These are phyloP conservation scores for Tolypeutes matacus DNA, from an alignment of 2,797 vertebrate species.

Conservation along the genomic window DNA sequence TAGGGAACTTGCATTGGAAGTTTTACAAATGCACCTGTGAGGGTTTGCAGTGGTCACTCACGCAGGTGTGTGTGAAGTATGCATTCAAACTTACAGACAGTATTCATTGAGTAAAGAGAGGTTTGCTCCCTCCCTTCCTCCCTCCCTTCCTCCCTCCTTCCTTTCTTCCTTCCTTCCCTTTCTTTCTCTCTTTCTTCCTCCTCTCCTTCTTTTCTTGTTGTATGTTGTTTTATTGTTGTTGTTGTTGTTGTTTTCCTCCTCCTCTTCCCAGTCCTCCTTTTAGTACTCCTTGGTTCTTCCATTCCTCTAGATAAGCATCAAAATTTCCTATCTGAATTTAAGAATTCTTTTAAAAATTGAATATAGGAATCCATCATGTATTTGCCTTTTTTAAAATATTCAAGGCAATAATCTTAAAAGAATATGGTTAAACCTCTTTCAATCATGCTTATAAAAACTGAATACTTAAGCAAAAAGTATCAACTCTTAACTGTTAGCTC, in stretches of 20 bases:
- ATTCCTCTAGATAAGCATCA: not conserved
- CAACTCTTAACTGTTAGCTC: not conserved
- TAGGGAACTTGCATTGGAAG: not conserved
- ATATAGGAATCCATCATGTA: not conserved
- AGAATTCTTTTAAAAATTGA: not conserved
- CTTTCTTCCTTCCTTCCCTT: not conserved
- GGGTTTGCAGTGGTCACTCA: not conserved
- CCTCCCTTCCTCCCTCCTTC: too few species aligned
- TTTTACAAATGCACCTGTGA: not conserved
- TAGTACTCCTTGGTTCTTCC: not conserved
- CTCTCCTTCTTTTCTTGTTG: not conserved
- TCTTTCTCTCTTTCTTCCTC: fast-evolving
- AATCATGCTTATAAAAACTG: not conserved
- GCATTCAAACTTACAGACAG: not conserved
- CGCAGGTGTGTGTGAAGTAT: fast-evolving
- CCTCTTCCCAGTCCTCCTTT: too few species aligned
- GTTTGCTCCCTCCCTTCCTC: not conserved
- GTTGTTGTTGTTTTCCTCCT: not conserved
- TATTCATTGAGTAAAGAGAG: not conserved
- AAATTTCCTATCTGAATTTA: not conserved
- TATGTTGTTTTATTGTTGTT: not conserved
- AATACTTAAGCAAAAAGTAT: not conserved
- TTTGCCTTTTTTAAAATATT: not conserved
- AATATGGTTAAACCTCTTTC: not conserved
- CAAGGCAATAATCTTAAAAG: not conserved